Base-by-base conservation (phyloP, 2,888 invertebrate genomes). In the Mythimna pallens region DNA sequence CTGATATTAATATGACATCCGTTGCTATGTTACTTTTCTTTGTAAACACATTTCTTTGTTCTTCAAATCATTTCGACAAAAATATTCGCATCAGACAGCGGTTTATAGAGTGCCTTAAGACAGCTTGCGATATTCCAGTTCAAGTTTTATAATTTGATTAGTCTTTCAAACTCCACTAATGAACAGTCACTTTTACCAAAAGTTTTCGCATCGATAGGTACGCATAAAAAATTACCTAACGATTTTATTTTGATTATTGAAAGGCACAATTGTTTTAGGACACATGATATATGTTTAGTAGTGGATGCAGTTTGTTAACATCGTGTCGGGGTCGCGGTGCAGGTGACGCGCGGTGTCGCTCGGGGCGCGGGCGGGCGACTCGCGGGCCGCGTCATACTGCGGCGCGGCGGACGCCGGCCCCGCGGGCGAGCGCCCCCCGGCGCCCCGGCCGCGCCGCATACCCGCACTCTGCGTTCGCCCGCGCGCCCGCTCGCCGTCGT, bases 321-420 rank as follows among this genome's bases (percentile, higher is more conserved):
- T 89, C 86, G 88, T 88, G 85, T 85, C 83, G 82, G 74, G 82
- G 87, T 83, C 83, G 85, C 78, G 87, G 87, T 86, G 90, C 87
- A 88, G 83, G 66, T 52, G 71, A 34, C 82, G 89, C 87, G 85
- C 84, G 81, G 63, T 74, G 78, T 72, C 77, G 74, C 69, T 59
- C 61, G 76, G 74, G 80, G 90, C 89, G 90, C 92, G 92, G 92
- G 92, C 92, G 91, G 91, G 92, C 92, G 92, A 86, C 87, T 90
- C 92, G 92, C 91, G 89, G 89, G 92, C 92, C 93, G 93, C 94
- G 94, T 94, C 94, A 93, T 92, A 95, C 95, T 95, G 95, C 96
- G 94, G 95, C 89, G 85, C 83, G 80, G 76, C 81, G 87, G 83
- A 73, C 86, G 84, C 82, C 84, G 72, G 89, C 63, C 89, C 47